phyloP scores from a whole-genome alignment of 2,888 invertebrate species.

The Anorthoa munda region DNA sequence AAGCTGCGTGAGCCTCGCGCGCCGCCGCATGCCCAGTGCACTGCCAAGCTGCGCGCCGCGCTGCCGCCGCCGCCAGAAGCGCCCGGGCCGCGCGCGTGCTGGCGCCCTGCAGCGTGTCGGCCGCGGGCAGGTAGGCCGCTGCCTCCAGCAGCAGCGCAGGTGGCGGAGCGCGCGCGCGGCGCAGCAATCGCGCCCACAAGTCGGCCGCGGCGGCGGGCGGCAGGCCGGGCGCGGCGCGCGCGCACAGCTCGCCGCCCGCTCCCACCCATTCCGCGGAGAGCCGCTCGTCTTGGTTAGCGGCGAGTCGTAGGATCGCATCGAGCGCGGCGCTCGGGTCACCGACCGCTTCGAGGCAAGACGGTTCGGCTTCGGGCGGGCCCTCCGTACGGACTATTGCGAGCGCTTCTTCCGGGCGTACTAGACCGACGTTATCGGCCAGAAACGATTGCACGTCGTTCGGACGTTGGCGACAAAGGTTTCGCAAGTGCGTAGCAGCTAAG shows the following conservation, averaged over 20 bases:
- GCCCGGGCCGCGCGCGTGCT: constrained; percentile 78
- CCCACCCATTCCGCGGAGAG: constrained; percentile 65
- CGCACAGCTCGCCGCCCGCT: constrained; percentile 79
- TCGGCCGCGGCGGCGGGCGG: constrained; percentile 74
- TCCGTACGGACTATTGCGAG: constrained; percentile 77
- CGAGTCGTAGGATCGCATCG: constrained; percentile 76
- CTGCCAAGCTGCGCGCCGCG: constrained; percentile 73
- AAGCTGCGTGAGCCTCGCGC: constrained; percentile 73
- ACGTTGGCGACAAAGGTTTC: constrained; percentile 76
- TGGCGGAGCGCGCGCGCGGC: constrained; percentile 76
- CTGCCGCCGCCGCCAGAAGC: constrained; percentile 73
- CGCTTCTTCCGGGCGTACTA: constrained; percentile 85
- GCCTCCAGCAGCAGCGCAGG: constrained; percentile 75
- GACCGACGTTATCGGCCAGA: constrained; percentile 77
- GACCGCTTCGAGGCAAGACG: constrained; percentile 83
- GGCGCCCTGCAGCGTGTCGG: constrained; percentile 65
- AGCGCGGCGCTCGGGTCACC: constrained; percentile 85
- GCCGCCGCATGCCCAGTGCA: constrained; percentile 72
- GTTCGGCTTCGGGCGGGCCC: constrained; percentile 80
- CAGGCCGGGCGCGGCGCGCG: constrained; percentile 76
- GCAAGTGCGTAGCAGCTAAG: constrained; percentile 78
- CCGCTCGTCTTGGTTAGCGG: constrained; percentile 58
- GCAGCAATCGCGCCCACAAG: constrained; percentile 78
- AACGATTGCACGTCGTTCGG: constrained; percentile 78
- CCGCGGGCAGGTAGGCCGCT: constrained; percentile 77